These are phyloP conservation scores for Pachyuromys duprasi DNA, from an alignment of 2,797 vertebrate genomes.

Conservation along the genomic window DNA sequence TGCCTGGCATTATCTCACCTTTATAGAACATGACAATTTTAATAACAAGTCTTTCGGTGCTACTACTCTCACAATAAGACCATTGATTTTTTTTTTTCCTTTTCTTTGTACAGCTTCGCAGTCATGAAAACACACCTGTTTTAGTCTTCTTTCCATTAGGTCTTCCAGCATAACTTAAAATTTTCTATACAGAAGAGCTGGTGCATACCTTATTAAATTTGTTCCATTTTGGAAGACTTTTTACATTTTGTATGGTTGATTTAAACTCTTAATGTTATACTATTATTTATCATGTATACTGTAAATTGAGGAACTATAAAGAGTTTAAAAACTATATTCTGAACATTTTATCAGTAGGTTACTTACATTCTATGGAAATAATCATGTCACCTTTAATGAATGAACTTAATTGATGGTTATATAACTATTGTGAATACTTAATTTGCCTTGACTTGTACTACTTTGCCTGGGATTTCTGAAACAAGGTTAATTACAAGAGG, in stretches of 20 bases:
- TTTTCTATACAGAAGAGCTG: background rate
- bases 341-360: conserved; percentile 12
- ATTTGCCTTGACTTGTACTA: background rate
- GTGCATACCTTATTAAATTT: background rate
- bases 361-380: conserved; percentile 17
- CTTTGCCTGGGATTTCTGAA: background rate
- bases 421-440: background rate
- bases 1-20: background rate
- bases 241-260: conserved; percentile 1
- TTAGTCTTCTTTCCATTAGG: background rate
- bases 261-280: background rate
- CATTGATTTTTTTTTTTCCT: background rate
- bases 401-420: background rate
- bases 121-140: background rate
- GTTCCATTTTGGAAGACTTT: background rate
- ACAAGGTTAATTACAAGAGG: background rate
- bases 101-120: conserved; percentile 1
- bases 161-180: background rate
- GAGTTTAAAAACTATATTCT: background rate
- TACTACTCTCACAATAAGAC: background rate
- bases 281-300: background rate
- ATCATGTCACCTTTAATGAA: background rate
- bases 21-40: background rate
- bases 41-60: background rate
- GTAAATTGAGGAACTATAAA: background rate